These are phyloP conservation scores for Leptopilina drosophilae DNA, from an alignment of 2,888 invertebrate species.

Conservation along the genomic window DNA sequence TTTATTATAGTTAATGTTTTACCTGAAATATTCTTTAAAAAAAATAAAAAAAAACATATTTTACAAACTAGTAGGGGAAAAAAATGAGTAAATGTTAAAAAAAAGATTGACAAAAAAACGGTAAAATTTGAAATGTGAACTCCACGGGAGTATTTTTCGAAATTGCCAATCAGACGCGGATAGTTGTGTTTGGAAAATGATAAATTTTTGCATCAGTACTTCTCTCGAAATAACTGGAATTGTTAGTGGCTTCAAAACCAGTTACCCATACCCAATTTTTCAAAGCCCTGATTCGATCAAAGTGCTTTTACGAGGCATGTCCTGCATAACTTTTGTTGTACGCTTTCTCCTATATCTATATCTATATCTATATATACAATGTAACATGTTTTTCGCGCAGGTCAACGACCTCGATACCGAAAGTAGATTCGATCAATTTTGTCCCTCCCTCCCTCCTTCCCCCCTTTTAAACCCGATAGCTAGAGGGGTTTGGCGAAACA, in stretches of 20 bases:
- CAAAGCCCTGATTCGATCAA: conserved; percentile 34
- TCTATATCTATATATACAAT: neutral
- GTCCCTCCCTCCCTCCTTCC: no score
- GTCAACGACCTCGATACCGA: conserved; percentile 33
- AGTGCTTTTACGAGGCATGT: conserved; percentile 40
- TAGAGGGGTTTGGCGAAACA: conserved; percentile 5
- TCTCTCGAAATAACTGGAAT: conserved; percentile 19
- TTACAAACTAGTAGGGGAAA: no score
- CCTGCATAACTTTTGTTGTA: conserved; percentile 38
- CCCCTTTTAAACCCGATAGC: neutral
- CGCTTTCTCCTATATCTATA: neutral
- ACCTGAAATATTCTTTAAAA: no score
- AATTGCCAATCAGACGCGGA: neutral
- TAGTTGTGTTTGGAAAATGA: conserved; percentile 2
- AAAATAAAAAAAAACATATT: no score
- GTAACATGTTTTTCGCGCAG: conserved; percentile 39
- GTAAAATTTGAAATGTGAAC: no score
- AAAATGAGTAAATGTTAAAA: no score
- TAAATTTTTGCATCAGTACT: conserved; percentile 8
- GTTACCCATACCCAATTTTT: conserved; percentile 37
- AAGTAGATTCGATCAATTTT: conserved; percentile 40
- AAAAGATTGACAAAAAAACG: no score
- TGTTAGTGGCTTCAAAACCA: conserved; percentile 8
- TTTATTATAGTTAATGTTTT: no score
- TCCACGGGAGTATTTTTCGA: neutral